phyloP scores from a whole-genome alignment of 2,797 vertebrate species.

The Trichosurus vulpecula region DNA sequence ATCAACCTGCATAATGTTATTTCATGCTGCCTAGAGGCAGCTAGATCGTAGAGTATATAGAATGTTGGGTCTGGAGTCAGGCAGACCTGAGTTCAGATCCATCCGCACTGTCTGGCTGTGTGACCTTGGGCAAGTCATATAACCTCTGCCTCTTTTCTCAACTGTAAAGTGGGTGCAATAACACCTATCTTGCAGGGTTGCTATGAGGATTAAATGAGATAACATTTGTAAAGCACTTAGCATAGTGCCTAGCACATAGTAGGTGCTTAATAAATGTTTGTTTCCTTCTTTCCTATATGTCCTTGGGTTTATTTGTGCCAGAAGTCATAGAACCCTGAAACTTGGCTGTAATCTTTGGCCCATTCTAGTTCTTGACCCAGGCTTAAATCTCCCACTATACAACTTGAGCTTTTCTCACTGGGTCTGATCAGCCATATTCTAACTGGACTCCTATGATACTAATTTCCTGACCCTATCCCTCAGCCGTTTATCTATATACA shows the following conservation, averaged over 20 bases:
- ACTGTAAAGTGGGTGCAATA: not conserved
- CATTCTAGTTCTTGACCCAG: not conserved
- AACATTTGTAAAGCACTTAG: not conserved
- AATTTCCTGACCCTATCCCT: not conserved
- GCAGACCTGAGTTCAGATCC: not conserved
- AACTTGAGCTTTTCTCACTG: not conserved
- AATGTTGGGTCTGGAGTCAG: not conserved
- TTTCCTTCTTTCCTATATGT: not conserved
- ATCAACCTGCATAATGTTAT: not conserved
- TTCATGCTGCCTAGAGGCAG: not conserved
- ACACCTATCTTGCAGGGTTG: not conserved
- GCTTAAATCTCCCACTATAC: not conserved
- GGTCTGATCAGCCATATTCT: not conserved
- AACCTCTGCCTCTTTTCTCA: not conserved
- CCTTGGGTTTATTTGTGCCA: not conserved
- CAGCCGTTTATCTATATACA: not conserved
- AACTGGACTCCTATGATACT: not conserved
- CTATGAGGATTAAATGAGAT: not conserved
- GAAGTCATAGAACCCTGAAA: not conserved
- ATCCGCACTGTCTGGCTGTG: not conserved
- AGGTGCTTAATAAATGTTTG: not conserved
- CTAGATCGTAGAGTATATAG: not conserved
- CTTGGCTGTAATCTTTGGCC: not conserved
- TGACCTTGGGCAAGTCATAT: not conserved
- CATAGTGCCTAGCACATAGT: not conserved